Percentiles rank a stretch among this genome's conserved stretches.
These are phyloP conservation scores for Mnemiopsis leidyi DNA, from an alignment of 37 sponge, comb jelly and placozoan genomes.

Conservation along the genomic window DNA sequence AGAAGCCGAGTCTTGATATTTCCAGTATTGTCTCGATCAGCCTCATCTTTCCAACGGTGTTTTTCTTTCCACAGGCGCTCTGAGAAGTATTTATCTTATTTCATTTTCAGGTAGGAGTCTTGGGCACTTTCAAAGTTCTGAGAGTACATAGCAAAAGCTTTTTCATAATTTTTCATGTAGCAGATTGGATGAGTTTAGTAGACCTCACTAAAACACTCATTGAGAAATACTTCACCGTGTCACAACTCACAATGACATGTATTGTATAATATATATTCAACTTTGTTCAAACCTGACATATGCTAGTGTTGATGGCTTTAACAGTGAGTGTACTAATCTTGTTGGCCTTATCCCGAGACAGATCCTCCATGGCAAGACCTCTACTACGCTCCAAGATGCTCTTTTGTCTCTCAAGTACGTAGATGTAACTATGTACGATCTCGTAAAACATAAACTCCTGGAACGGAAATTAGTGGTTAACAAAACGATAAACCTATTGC, in stretches of 20 bases:
- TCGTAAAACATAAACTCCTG: slow-evolving; percentile 32
- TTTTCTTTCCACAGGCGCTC: neutral
- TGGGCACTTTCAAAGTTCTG: too few relatives aligned
- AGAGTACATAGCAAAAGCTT: too few relatives aligned
- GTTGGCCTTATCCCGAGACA: neutral
- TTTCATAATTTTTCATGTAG: too few relatives aligned
- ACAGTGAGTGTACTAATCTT: neutral
- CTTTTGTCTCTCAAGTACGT: neutral
- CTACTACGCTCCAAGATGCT: neutral
- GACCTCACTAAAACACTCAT: too few relatives aligned
- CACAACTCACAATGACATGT: too few relatives aligned
- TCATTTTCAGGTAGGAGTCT: too few relatives aligned
- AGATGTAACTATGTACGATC: neutral
- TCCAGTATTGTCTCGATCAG: neutral
- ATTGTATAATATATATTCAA: too few relatives aligned
- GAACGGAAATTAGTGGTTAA: neutral
- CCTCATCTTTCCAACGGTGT: neutral
- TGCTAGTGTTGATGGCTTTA: neutral
- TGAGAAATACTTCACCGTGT: too few relatives aligned
- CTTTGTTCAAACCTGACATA: too few relatives aligned
- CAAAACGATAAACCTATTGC: too few relatives aligned
- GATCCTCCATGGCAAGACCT: neutral
- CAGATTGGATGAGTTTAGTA: too few relatives aligned
- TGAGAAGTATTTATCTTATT: too few relatives aligned
- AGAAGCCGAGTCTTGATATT: neutral